phyloP scores from a whole-genome alignment of 2,888 invertebrate species.

The Arrhopalites spinosus region DNA sequence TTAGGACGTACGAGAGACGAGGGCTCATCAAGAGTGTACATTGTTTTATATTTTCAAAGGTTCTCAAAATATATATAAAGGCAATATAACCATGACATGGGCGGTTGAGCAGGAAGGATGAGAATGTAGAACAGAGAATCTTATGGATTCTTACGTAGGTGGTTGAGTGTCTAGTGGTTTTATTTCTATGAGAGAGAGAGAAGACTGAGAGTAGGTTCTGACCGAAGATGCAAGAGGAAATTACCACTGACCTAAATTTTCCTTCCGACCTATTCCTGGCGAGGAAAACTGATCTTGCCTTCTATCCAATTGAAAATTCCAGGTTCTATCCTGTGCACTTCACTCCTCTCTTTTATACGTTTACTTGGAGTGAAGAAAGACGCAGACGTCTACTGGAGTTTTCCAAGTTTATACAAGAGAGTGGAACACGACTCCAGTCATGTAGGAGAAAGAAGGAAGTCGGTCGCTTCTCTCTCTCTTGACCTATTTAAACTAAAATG shows the following conservation, averaged over 20 bases:
- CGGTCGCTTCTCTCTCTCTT: constrained; percentile 35
- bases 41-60: background rate
- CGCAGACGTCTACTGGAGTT: no score
- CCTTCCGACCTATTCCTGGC: constrained; percentile 29
- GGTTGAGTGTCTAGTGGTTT: background rate
- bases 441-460: constrained; percentile 30
- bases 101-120: constrained; percentile 5
- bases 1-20: no score
- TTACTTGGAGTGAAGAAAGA: background rate
- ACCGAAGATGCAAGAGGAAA: background rate
- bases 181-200: background rate
- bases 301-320: background rate
- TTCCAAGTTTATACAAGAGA: no score
- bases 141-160: constrained; percentile 4
- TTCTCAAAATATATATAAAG: background rate
- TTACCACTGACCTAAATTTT: constrained; percentile 36
- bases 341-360: background rate
- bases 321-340: no score
- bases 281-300: constrained; percentile 23
- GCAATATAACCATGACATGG: constrained; percentile 3
- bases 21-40: background rate
- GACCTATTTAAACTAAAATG: constrained; percentile 31
- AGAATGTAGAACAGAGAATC: background rate
- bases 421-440: no score
- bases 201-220: background rate